Evolutionary conservation across 2,888 invertebrate species (phyloP), one percentile per base, ranked within the genome.

Genomic region (Chrysolina haemoptera): DNA sequence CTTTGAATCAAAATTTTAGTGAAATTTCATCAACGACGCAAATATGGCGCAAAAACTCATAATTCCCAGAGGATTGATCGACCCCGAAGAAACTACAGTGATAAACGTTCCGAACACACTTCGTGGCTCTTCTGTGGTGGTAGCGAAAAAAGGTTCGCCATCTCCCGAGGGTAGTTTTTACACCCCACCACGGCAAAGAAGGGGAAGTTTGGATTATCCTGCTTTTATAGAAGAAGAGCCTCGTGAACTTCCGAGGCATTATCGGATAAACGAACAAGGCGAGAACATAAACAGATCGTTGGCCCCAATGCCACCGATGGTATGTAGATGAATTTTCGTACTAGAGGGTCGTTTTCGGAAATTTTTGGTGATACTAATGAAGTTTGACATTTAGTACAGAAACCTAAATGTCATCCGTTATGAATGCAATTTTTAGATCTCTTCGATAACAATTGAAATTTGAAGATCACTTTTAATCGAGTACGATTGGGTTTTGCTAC

Each of bases 61-160:
- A 4, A 84, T 85, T 62, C 85, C 85, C 8, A 82, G 80, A 78
- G 86, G 85, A 18, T 80, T 84, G 74, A 82, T 86, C n/a, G 83
- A 85, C 76, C 84, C 85, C 14, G 77, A 81, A 12, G 83, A 85
- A 76, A 85, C 85, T 1, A 85, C 85, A 11, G 80, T 86, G 50
- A 84, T 86, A 43, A 85, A 86, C 78, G 85, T 86, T 35, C 86
- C 86, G 2, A 76, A 78, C 9, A 71, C 76, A 68, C 74, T 84
- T 62, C 81, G 84, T 59, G 80, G 81, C 64, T 82, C 82, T 35
- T 82, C 81, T 9, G 81, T 84, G n/a, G 83, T 85, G 10, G 80
- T 85, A 8, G 85, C 85, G 0, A 65, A 50, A 46, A 48, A 62
- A 18, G 12, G 35, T 6, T 43, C 40, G 8, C 18, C n/a, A 27